Conservation (phyloP, 2,113 vertebrate species). For the Etheostoma cragini region DNA sequence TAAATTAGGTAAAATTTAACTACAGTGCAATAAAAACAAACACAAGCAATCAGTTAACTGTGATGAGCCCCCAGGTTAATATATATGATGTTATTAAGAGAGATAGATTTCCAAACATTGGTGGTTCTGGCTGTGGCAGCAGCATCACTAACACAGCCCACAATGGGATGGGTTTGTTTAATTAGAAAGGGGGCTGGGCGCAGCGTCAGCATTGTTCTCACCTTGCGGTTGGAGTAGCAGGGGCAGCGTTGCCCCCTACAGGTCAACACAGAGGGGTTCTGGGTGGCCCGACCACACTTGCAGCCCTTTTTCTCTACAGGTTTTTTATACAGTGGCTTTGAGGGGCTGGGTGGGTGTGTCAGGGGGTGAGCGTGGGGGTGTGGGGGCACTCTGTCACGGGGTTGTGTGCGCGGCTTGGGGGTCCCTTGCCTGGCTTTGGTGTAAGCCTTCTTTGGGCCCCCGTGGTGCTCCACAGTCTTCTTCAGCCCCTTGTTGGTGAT, state of each 20-base stretch:
- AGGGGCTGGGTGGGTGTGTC: slow-evolving; percentile 90
- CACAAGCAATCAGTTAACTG: not conserved
- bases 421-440: slow-evolving; percentile 93
- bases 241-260: slow-evolving; percentile 99
- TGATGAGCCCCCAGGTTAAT: not conserved
- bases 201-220: slow-evolving; percentile 20
- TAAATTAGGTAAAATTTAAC: not conserved
- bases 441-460: slow-evolving; percentile 94
- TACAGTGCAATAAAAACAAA: not conserved
- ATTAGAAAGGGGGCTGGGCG: too few relatives aligned
- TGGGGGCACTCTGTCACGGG: slow-evolving; percentile 90
- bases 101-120: not conserved
- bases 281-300: slow-evolving; percentile 98
- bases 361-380: slow-evolving; percentile 87
- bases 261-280: slow-evolving; percentile 99
- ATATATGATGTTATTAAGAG: not conserved
- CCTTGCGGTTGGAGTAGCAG: slow-evolving; percentile 99
- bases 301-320: slow-evolving; percentile 99
- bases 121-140: not conserved
- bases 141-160: not conserved
- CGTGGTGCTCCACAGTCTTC: slow-evolving; percentile 94
- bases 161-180: not conserved
- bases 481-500: slow-evolving; percentile 92
- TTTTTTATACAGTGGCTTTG: slow-evolving; percentile 98
- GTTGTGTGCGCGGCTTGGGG: slow-evolving; percentile 94